Conservation (phyloP, 2,888 invertebrate species). For the Drosophila neonasuta region DNA sequence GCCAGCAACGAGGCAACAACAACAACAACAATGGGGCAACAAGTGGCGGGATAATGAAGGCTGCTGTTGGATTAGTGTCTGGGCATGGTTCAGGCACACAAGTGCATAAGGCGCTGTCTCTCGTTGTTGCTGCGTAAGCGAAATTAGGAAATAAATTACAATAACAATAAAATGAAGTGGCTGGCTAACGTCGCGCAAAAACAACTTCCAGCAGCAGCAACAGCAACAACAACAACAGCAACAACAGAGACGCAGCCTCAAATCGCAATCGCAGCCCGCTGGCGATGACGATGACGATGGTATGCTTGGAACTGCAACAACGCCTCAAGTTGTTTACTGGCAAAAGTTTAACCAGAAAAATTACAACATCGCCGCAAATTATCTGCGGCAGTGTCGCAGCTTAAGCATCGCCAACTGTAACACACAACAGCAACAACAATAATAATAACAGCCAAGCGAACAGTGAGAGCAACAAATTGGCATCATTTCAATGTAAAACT, state of each 20-base stretch:
- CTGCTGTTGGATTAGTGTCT: slow-evolving; percentile 10
- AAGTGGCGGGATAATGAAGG: slow-evolving; percentile 38
- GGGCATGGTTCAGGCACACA: slow-evolving; percentile 19
- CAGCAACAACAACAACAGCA: too few relatives aligned
- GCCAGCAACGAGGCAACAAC: slow-evolving; percentile 1
- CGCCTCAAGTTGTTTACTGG: slow-evolving; percentile 57
- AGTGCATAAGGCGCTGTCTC: slow-evolving; percentile 48
- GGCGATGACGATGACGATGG: slow-evolving; percentile 1
- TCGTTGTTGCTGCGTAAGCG: slow-evolving; percentile 42
- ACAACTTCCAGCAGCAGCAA: too few relatives aligned
- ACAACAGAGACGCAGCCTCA: background rate
- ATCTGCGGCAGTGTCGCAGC: slow-evolving; percentile 63
- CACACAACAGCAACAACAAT: too few relatives aligned
- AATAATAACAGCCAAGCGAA: slow-evolving; percentile 9
- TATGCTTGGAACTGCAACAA: slow-evolving; percentile 39
- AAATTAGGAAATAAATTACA: slow-evolving; percentile 60
- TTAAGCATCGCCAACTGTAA: slow-evolving; percentile 37
- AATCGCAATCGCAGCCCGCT: slow-evolving; percentile 3
- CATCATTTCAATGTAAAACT: slow-evolving; percentile 73
- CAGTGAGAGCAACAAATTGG: slow-evolving; percentile 60
- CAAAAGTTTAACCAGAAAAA: slow-evolving; percentile 59
- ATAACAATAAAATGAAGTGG: slow-evolving; percentile 64
- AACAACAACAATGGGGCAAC: slow-evolving; percentile 29
- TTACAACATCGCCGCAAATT: slow-evolving; percentile 62
- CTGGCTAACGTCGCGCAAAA: slow-evolving; percentile 37